Conservation (phyloP, 2,113 vertebrate genomes). For the Burhinus bistriatus region DNA sequence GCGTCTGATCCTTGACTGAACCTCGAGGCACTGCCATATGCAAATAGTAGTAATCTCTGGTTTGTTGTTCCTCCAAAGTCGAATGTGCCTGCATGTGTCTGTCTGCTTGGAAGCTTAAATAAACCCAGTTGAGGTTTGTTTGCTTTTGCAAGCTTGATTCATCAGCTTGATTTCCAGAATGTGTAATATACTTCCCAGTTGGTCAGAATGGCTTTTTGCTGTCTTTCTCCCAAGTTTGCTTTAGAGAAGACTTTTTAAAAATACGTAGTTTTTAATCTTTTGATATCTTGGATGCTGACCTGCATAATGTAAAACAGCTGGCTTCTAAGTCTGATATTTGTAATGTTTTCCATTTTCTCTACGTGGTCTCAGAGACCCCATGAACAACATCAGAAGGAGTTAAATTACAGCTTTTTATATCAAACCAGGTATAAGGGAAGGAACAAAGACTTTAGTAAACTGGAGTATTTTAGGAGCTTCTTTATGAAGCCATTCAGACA, state of each 20-base stretch:
- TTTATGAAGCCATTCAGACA: background rate
- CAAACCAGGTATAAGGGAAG: background rate
- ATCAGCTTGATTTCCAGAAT: background rate
- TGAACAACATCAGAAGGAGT: background rate
- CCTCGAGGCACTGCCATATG: constrained; percentile 55
- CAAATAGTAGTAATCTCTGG: constrained; percentile 44
- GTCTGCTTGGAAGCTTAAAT: constrained; percentile 37
- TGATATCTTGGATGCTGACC: background rate
- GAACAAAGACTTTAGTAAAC: background rate
- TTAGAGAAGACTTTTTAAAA: background rate
- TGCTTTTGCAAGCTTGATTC: constrained; percentile 27
- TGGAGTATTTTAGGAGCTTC: background rate
- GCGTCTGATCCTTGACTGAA: constrained; percentile 41
- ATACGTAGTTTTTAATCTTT: background rate
- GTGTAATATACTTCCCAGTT: background rate
- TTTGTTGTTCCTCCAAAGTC: constrained; percentile 56
- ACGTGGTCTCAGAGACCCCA: background rate
- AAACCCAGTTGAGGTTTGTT: constrained; percentile 16
- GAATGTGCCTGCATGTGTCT: background rate
- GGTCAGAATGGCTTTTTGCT: background rate
- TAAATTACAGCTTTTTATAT: background rate
- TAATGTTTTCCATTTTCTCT: background rate
- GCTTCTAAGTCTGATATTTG: background rate
- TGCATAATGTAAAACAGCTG: background rate
- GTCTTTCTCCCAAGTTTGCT: background rate